Evolutionary conservation across 2,113 vertebrate genomes (phyloP), one percentile per base, ranked within the genome.

Genomic region (Ovis canadensis): DNA sequence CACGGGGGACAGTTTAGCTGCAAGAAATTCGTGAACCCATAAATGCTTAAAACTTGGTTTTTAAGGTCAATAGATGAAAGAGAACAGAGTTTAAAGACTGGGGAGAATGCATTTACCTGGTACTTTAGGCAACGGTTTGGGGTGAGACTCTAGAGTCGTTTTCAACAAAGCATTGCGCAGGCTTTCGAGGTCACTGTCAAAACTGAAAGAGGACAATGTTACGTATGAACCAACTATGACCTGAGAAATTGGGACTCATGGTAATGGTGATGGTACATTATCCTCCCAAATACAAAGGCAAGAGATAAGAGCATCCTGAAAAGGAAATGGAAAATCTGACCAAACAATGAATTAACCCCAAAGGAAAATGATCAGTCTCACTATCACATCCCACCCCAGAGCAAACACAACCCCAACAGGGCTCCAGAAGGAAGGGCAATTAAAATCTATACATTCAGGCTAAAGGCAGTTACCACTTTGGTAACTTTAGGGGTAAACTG

Each of bases 101-200:
- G 55, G 36, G 43, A 59, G 29, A 48, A 81, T 6, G n/a, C 71
- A 67, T 23, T 98, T 99, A 99, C 99, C 99, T 98, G 99, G 98
- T 67, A 98, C 98, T 98, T 98, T 99, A 31, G 99, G 97, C 62
- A 98, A 94, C 14, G 98, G 88, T 57, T 99, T 99, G 57, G 98
- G 91, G 6, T 98, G 94, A 1, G 98, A 98, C 55, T 99, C 99
- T 96, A 99, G 98, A 74, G 98, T 99, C 29, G 99, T 99, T 98
- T 99, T 99, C 95, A 99, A 97, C 94, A 99, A 98, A 5, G 99
- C 98, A 1, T 98, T 99, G 88, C 99, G 99, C 83, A 99, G 98
- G 97, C 98, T 99, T 98, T 99, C 99, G 27, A 99, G 98, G 93
- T 99, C 99, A 48, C 98, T 99, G 98, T 99, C 99, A 98, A 99